Evolutionary conservation across 2,797 vertebrate species (phyloP).

Genomic region (Dendrocincla fuliginosa): DNA sequence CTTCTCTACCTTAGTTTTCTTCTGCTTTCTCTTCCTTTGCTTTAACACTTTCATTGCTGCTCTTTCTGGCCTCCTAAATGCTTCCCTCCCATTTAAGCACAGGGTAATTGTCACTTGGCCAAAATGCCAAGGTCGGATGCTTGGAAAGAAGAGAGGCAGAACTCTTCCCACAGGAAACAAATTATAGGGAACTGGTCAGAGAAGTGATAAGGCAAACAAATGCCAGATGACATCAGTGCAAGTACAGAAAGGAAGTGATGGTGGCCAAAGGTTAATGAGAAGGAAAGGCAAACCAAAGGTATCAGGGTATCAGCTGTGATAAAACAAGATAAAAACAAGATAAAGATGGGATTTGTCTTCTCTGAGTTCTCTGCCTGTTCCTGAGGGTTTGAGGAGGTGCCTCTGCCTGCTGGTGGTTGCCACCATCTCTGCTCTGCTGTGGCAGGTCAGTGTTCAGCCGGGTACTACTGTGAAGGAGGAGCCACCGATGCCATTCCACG

Average conservation of each 20-base stretch:
- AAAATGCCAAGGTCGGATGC: not conserved
- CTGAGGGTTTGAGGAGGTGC: not conserved
- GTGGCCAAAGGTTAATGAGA: not conserved
- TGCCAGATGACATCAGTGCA: not conserved
- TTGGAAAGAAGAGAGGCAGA: not conserved
- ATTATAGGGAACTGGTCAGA: not conserved
- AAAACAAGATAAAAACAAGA: no score
- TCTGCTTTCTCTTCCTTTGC: not conserved
- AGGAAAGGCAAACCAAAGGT: not conserved
- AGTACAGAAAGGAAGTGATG: not conserved
- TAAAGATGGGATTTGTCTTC: not conserved
- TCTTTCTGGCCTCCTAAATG: not conserved
- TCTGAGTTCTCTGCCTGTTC: not conserved
- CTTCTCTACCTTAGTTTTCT: not conserved
- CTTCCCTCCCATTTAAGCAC: not conserved
- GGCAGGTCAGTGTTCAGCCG: constrained; percentile 84
- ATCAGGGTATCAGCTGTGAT: not conserved
- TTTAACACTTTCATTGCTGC: not conserved
- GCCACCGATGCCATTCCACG: constrained; percentile 78
- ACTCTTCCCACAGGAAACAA: not conserved
- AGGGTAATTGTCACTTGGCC: not conserved
- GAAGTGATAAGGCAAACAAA: not conserved
- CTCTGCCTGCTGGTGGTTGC: not conserved
- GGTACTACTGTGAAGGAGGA: constrained; percentile 87
- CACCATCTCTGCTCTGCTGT: not conserved